Evolutionary conservation across 2,797 vertebrate genomes (phyloP), one percentile per base, ranked within the genome.

Genomic region (Sylvilagus floridanus): DNA sequence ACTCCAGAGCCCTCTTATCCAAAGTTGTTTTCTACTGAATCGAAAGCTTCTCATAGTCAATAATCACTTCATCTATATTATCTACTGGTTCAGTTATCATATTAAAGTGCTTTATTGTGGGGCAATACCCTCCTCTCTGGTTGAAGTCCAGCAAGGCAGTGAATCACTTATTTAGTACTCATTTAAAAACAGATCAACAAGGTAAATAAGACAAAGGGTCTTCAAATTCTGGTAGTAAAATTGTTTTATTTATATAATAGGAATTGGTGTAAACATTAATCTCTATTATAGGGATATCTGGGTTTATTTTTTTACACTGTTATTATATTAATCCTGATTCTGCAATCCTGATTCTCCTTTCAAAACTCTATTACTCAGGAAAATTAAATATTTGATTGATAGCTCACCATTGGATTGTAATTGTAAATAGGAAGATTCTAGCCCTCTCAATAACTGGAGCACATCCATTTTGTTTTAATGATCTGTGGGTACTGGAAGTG

Each of bases 21-120:
- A 42, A 95, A 97, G 94, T 95, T 72, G 87, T 97, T 98, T 97
- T 97, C 78, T 97, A 37, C 88, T 79, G 84, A 98, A 96, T 81
- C 75, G 82, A 97, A 97, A 97, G 68, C 68, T 96, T 97, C 96
- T 96, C 21, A 2, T 93, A 94, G 94, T 97, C 96, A 96, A 97
- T 98, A 97, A 98, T 98, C 95, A 93, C 96, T 98, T 97, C 94
- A 96, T 97, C 88, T 96, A 47, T 97, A 72, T 94, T 97, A 90
- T 69, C 83, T 96, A 35, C 7, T 95, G 91, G 86, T 93, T 97
- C 71, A 89, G 26, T 96, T 97, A 96, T 91, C 88, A 95, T 90
- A 93, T 95, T 96, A 97, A 97, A 93, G 91, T 90, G 63, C 92
- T 96, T 98, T 95, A 96, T 75, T 95, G 83, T 77, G 50, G 95